Conservation (phyloP, 2,888 invertebrate species). For the Cybosia mesomella region DNA sequence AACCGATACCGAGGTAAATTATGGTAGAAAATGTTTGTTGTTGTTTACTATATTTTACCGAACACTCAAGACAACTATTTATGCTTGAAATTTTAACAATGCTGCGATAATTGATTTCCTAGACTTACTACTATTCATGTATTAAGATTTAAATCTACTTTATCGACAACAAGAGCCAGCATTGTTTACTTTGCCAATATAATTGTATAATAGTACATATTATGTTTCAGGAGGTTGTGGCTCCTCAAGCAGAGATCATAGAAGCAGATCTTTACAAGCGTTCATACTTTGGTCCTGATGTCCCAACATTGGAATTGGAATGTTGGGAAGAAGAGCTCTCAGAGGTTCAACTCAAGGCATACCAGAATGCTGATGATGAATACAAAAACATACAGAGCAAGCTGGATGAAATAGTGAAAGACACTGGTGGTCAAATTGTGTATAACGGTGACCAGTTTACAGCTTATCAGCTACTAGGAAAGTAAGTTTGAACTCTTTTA, state of each 20-base stretch:
- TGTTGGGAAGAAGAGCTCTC: slow-evolving; percentile 91
- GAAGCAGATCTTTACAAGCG: slow-evolving; percentile 82
- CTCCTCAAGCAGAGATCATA: slow-evolving; percentile 81
- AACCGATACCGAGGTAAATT: slow-evolving; percentile 67
- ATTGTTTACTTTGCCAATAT: not conserved
- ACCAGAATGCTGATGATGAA: slow-evolving; percentile 89
- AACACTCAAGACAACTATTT: not conserved
- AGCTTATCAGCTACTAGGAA: slow-evolving; percentile 88
- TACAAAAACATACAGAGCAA: slow-evolving; percentile 89
- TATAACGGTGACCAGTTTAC: slow-evolving; percentile 89
- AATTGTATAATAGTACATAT: not conserved
- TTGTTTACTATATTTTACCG: slow-evolving; percentile 32
- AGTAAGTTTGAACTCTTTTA: slow-evolving; percentile 70
- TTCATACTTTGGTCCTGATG: slow-evolving; percentile 83
- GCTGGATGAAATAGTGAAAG: slow-evolving; percentile 86
- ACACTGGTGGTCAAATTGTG: slow-evolving; percentile 88
- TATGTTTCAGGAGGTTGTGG: slow-evolving; percentile 61
- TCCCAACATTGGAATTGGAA: slow-evolving; percentile 88
- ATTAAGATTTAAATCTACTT: not conserved
- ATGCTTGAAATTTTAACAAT: not conserved
- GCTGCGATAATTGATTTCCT: not conserved
- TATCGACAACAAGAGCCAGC: not conserved
- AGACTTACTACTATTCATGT: not conserved
- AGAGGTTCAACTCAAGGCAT: slow-evolving; percentile 88
- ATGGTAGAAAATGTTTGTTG: slow-evolving; percentile 7